Base-by-base conservation (phyloP, 2,797 vertebrate genomes). In the Gymnodraco acuticeps region DNA sequence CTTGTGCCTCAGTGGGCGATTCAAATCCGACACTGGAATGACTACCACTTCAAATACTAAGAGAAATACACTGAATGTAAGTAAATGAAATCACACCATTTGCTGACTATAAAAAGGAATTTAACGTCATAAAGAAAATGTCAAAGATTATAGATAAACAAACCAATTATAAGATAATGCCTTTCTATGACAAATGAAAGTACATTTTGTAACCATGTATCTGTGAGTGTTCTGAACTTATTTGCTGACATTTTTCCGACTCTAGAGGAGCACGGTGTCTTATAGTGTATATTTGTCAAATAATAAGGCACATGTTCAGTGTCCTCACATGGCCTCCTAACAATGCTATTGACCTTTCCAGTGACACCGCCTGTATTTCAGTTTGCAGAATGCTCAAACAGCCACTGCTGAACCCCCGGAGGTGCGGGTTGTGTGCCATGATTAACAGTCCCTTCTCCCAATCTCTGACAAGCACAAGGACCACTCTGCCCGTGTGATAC, bases 401-500 rank as follows among this genome's bases (percentile, higher is more conserved):
- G 75, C 83, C 73, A 5, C 77, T 63, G 77, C 78, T 63, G 70
- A 78, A 82, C 86, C 62, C 74, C 80, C 12, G 55, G 64, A 88
- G 89, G 78, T 73, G 81, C 46, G 27, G 59, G 52, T 54, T 59
- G 75, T 64, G 77, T 15, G 64, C 61, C 54, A 7, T 93, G 93
- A 95, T 93, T 92, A 94, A 94, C 90, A 48, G 81, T 64, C 75
- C 75, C 46, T 77, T 67, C 78, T 77, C 82, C 89, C 91, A 93
- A 93, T 94, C 91, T 94, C 86, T 93, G 93, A 94, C 93, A 93
- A 84, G 87, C 94, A 94, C 89, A 87, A 88, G 86, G 87, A 89
- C 91, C 87, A 79, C 87, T 89, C 86, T 76, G 66, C 75, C 85
- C 9, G 67, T 55, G 86, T 92, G 94, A 94, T 93, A 91, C 88